These are phyloP conservation scores for Bucorvus abyssinicus DNA, from an alignment of 2,797 vertebrate genomes.

Conservation along the genomic window DNA sequence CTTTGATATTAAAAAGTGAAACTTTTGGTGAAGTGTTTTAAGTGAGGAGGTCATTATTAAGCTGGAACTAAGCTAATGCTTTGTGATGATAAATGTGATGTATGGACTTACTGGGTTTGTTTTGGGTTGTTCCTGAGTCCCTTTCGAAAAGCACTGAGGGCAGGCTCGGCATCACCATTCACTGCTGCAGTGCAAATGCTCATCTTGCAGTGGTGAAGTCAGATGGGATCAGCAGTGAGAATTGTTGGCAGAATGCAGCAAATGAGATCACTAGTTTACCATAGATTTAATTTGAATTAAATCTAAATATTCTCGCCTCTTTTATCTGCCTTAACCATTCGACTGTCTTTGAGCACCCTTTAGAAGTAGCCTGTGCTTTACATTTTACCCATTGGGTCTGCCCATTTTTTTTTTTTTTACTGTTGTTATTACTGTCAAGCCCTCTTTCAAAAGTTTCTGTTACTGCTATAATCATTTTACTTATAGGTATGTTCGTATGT, in stretches of 20 bases:
- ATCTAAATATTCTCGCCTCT: background rate
- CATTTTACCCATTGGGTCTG: background rate
- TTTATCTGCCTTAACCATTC: background rate
- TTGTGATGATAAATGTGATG: background rate
- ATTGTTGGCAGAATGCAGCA: background rate
- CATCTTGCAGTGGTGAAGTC: background rate
- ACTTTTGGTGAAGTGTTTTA: background rate
- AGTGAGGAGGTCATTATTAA: background rate
- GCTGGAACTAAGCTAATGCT: background rate
- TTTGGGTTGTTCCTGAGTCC: accelerated
- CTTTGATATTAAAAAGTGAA: background rate
- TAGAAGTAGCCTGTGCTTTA: background rate
- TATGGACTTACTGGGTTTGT: background rate
- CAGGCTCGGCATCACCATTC: background rate
- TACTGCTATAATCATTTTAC: background rate
- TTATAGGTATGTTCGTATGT: background rate
- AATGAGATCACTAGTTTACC: background rate
- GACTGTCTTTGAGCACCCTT: background rate
- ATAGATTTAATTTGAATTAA: background rate
- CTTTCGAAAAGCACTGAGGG: background rate
- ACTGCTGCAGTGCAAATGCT: background rate
- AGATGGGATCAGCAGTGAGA: background rate
- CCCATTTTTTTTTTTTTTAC: background rate
- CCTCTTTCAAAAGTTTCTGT: background rate
- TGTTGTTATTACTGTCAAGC: background rate